These are phyloP conservation scores for Atethmia centrago DNA, from an alignment of 2,888 invertebrate genomes.

Conservation along the genomic window DNA sequence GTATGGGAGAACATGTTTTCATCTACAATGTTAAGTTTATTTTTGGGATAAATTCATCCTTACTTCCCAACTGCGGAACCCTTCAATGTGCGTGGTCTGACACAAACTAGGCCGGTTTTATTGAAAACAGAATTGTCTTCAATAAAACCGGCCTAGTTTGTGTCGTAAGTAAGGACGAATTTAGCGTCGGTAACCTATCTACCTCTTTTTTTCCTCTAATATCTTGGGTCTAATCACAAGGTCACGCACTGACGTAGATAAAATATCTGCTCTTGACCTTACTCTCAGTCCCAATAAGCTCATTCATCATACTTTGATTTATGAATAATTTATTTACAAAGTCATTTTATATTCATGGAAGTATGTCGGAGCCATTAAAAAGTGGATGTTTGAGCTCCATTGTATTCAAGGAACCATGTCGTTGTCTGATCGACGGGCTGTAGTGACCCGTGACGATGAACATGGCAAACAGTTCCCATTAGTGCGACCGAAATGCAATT, in stretches of 20 bases:
- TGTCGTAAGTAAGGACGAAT: too few relatives aligned
- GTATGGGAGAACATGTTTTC: too few relatives aligned
- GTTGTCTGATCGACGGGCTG: conserved; percentile 69
- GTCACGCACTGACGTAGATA: conserved; percentile 10
- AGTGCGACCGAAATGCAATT: conserved; percentile 63
- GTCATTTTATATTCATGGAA: conserved; percentile 68
- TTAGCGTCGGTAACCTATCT: too few relatives aligned
- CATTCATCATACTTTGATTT: conserved; percentile 61
- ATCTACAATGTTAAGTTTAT: too few relatives aligned
- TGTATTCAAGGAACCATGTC: conserved; percentile 69
- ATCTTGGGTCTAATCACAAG: conserved; percentile 2
- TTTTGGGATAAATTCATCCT: too few relatives aligned
- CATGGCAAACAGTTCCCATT: conserved; percentile 64
- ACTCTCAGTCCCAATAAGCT: conserved; percentile 16
- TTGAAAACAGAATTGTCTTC: too few relatives aligned
- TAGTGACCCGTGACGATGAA: conserved; percentile 71
- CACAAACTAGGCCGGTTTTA: too few relatives aligned
- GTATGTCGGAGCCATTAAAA: conserved; percentile 69
- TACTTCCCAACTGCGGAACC: too few relatives aligned
- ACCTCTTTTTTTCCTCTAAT: not conserved
- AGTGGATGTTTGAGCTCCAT: conserved; percentile 68
- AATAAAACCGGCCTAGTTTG: too few relatives aligned
- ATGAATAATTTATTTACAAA: conserved; percentile 61
- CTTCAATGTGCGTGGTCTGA: too few relatives aligned
- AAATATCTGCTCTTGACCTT: conserved; percentile 33